Conservation (phyloP, 2,113 vertebrate species). For the Geothlypis trichas region DNA sequence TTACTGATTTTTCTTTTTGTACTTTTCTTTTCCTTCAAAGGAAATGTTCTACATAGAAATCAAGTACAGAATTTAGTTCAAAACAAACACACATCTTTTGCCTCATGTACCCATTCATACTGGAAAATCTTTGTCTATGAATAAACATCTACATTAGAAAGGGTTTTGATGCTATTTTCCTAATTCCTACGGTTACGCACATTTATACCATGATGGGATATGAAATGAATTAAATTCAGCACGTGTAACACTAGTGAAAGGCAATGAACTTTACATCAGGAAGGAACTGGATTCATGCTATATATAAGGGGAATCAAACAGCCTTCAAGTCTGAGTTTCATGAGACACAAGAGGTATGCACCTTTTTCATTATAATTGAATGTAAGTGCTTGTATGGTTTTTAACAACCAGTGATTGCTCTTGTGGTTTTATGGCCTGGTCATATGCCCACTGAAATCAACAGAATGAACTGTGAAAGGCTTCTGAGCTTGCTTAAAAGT, state of each 20-base stretch:
- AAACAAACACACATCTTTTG: not conserved
- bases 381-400: conserved; percentile 62
- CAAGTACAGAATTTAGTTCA: not conserved
- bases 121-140: not conserved
- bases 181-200: fast-evolving
- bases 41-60: not conserved
- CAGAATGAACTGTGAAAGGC: conserved; percentile 55
- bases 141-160: not conserved
- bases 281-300: conserved; percentile 45
- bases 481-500: conserved; percentile 29
- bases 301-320: conserved; percentile 48
- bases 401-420: conserved; percentile 62
- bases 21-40: not conserved
- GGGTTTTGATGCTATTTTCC: not conserved
- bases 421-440: conserved; percentile 66
- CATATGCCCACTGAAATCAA: conserved; percentile 59
- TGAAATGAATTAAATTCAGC: conserved; percentile 27
- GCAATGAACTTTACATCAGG: conserved; percentile 55
- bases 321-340: conserved; percentile 59
- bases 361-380: conserved; percentile 69
- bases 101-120: not conserved
- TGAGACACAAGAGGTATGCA: conserved; percentile 62
- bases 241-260: conserved; percentile 50
- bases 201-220: not conserved
- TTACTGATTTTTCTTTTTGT: not conserved